Evolutionary conservation across 35 echinoderm and acorn worm species (phyloP), one percentile per base, ranked within the genome.

Genomic region (Heliocidaris erythrogramma): DNA sequence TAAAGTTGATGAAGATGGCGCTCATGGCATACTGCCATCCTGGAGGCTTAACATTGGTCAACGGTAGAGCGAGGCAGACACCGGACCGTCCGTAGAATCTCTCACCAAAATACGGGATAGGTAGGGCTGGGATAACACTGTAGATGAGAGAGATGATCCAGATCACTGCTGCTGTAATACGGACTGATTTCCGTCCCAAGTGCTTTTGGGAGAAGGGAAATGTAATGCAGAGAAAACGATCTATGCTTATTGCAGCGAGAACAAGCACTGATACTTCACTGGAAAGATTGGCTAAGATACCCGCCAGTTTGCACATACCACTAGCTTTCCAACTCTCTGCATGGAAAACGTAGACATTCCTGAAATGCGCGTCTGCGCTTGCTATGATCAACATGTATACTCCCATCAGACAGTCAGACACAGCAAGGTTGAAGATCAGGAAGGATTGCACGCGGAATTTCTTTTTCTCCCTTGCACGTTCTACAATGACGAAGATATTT

Each of bases 381-480:
- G 98, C 98, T 17, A 99, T 99, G 61, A 97, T 96, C 16, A 99
- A 47, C 96, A 99, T 96, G 89, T 99, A 99, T 2, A 97, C 91
- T n/a, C 98, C 98, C 98, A 99, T 99, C 5, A 99, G 88, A 52
- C 97, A 95, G 56, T 99, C 98, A 16, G 98, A 96, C 7, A 99
- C 13, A 4, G 96, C 98, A 30, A 99, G 94, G 93, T 99, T 97
- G 17, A 97, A 92, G 48, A 99, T 99, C 29, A 99, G 90, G 48
- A 94, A 95, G 65, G 94, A 49, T 50, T 99, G 98, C 31, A 97
- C 96, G 7, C 93, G 95, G 85, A 94, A 95, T 11, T 94, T 94
- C 32, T 96, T 94, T 32, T 85, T 94, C 17, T 30, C 47, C 50
- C 60, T 30, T 10, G 93, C 47, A 24, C 98, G 95, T 95, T 95